Base-by-base conservation (phyloP, 2,113 vertebrate genomes). In the Haliaeetus leucogaster region DNA sequence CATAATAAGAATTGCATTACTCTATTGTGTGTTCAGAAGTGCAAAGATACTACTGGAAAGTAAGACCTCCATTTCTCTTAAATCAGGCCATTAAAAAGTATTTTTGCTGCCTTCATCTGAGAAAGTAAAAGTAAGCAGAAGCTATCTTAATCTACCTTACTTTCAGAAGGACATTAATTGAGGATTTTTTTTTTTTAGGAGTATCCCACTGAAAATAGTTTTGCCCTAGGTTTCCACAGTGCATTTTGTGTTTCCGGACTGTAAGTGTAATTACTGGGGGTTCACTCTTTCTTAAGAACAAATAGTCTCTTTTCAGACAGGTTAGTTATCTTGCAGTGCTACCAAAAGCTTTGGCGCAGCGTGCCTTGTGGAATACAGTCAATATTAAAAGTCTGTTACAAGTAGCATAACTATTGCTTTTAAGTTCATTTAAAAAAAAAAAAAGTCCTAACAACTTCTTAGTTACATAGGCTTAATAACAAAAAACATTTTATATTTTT, bases 401-500 rank as follows among this genome's bases (percentile, higher is more conserved):
- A 12, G n/a, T 90, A 8, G 23, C 50, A 3, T 0, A 47, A 32
- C 0, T 3, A 15, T 36, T 82, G 20, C 23, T 72, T 83, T 61
- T 16, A 82, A 53, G 23, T 30, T 56, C 2, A 15, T 56, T 16
- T 9, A 2, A 13, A 19, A 53, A 29, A 23, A 77, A 34, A 18
- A 8, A 29, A 29, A 27, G 9, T 27, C 23, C 2, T 16, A 21
- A 47, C 19, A 66, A 50, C 13, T 23, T 26, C 18, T 70, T 66
- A 10, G 11, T 30, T 36, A 10, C 2, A 0, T 21, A n/a, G 14
- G 9, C 4, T 53, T 62, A 25, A 8, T 16, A 21, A 6, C 14
- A 61, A 25, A 58, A 23, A 21, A 2, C 3, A 2, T 45, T 27
- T 52, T 16, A 7, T 19, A 3, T 0, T 5, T 4, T 4, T 34